These are phyloP conservation scores for Lagopus leucura DNA, from an alignment of 2,113 vertebrate species.

Conservation along the genomic window DNA sequence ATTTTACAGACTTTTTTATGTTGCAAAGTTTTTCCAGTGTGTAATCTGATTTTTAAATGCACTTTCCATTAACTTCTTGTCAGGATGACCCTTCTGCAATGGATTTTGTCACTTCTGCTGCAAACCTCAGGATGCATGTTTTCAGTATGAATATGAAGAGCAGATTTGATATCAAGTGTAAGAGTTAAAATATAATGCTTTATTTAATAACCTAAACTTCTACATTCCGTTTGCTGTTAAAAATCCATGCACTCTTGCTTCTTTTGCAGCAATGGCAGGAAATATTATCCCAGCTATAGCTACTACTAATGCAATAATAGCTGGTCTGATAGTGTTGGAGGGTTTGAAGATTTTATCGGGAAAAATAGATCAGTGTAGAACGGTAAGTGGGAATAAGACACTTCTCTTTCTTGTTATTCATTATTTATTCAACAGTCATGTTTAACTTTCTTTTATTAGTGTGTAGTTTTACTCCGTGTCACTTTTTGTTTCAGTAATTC, in stretches of 20 bases:
- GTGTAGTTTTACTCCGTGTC: background rate
- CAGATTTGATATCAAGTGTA: slow-evolving; percentile 97
- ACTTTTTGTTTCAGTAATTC: background rate
- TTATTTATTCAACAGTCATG: background rate
- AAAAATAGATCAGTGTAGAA: slow-evolving; percentile 92
- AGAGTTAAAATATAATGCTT: slow-evolving; percentile 67
- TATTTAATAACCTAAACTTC: background rate
- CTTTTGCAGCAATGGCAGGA: slow-evolving; percentile 93
- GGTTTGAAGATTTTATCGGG: slow-evolving; percentile 93
- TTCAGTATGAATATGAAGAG: slow-evolving; percentile 99
- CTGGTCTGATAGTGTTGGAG: slow-evolving; percentile 95
- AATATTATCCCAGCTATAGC: slow-evolving; percentile 99
- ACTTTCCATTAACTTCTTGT: slow-evolving; percentile 33
- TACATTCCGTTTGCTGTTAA: background rate
- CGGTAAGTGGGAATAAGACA: slow-evolving; percentile 78
- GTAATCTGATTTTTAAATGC: background rate
- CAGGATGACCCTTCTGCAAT: slow-evolving; percentile 95
- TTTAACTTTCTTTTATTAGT: background rate
- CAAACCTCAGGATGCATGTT: slow-evolving; percentile 97
- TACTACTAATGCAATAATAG: slow-evolving; percentile 97
- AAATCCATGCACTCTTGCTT: slow-evolving; percentile 10
- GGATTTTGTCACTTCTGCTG: slow-evolving; percentile 96
- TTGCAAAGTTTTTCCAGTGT: background rate
- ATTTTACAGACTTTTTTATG: background rate
- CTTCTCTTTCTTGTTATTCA: background rate